Base-by-base conservation (phyloP, 2,113 vertebrate genomes). In the Tiliqua scincoides region DNA sequence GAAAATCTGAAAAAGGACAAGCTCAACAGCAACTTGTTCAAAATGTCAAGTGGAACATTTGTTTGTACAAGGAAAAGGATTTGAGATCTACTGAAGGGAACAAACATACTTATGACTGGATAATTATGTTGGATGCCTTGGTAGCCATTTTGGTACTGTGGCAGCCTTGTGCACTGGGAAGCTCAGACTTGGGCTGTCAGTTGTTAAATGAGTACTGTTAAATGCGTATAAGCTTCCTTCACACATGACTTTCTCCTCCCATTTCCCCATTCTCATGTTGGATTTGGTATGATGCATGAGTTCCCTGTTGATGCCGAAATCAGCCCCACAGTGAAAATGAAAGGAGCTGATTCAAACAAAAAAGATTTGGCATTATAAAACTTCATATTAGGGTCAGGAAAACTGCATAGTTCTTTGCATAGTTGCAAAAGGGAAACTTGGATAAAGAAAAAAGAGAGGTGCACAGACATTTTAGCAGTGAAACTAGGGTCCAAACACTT, bases 171-270 rank as follows among this genome's bases (percentile, higher is more conserved):
- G n/a, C n/a, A n/a, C n/a, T n/a, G n/a, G n/a, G n/a, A n/a, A n/a
- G n/a, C n/a, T n/a, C n/a, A 48, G 43, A 8, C 4, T 48, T 48
- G 43, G 43, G 43, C 43, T 48, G 43, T 84, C 35, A 59, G 27
- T 14, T 80, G 43, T 35, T 85, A 87, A 83, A 77, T 27, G 67
- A 32, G 83, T 2, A n/a, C n/a, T 80, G 43, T 35, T 85, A 87
- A 83, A 77, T 27, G 67, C 27, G 83, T 2, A 6, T 3, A 23
- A 2, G 72, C 85, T 27, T 73, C 6, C 18, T 67, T 80, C 79
- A 2, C 54, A 73, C 52, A 9, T 76, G 63, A 20, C 54, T 11
- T 57, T 57, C 54, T 57, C 15, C 15, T 18, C 17, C n/a, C 67
- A 70, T 20, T 70, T 17, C 18, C n/a, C 32, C 32, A 11, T 32